phyloP scores from a whole-genome alignment of 2,797 vertebrate species.

The Sebastes miniatus region DNA sequence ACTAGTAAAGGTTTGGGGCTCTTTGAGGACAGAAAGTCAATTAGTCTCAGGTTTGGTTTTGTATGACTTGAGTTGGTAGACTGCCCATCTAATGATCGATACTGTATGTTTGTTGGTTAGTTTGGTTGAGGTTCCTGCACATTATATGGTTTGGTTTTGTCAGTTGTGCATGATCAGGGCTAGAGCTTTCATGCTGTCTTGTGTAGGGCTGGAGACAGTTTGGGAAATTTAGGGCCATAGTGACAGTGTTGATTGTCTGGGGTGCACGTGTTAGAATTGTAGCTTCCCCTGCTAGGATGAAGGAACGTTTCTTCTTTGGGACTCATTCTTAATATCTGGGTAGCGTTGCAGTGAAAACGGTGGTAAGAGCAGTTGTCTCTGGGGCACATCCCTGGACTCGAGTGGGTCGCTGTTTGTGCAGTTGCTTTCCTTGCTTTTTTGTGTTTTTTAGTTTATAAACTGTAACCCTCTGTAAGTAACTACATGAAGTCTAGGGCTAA shows the following conservation, averaged over 20 bases:
- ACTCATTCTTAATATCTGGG: not conserved
- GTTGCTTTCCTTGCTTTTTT: not conserved
- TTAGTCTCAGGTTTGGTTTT: not conserved
- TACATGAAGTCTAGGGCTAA: not conserved
- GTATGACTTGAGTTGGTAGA: too few relatives aligned
- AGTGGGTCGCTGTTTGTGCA: not conserved
- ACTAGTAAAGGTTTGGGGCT: not conserved
- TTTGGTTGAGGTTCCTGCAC: not conserved
- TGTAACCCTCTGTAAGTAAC: accelerated
- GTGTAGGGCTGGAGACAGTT: not conserved
- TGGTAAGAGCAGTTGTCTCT: not conserved
- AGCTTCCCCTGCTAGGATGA: not conserved
- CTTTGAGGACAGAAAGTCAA: not conserved
- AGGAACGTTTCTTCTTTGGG: not conserved
- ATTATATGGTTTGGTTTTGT: not conserved
- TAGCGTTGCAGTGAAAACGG: not conserved
- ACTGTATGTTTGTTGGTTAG: not conserved
- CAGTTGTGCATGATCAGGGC: accelerated
- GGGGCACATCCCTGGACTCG: not conserved
- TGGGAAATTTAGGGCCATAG: not conserved
- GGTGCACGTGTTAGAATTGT: not conserved
- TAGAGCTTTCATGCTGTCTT: not conserved
- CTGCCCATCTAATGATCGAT: not conserved
- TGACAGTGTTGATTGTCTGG: not conserved
- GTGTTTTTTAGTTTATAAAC: not conserved